Percentiles rank a stretch among this genome's conserved stretches.
phyloP scores from a whole-genome alignment of 92 coral and sea anemone species.

The Diadumene lineata region DNA sequence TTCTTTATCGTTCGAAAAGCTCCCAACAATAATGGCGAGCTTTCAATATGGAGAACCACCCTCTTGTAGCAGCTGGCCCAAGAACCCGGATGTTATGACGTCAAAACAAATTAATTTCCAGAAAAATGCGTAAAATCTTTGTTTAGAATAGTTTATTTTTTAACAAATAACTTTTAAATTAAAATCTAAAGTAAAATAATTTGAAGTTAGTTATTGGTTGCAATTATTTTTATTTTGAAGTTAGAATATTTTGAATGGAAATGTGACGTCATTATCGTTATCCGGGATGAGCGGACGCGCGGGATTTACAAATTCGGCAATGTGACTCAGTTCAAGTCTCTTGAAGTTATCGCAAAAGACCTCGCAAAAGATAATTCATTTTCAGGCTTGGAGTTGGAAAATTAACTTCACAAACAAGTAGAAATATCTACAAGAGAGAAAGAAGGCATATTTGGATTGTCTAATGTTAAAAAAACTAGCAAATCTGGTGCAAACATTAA shows the following conservation, averaged over 20 bases:
- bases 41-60: slow-evolving; percentile 67
- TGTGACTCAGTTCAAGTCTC: too few relatives aligned
- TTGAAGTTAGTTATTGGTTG: background rate
- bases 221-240: background rate
- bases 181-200: too few relatives aligned
- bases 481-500: too few relatives aligned
- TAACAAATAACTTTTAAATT: background rate
- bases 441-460: too few relatives aligned
- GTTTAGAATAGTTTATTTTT: background rate
- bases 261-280: slow-evolving; percentile 19
- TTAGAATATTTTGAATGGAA: background rate
- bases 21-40: slow-evolving; percentile 50
- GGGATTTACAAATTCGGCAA: slow-evolving; percentile 29
- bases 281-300: slow-evolving; percentile 31
- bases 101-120: background rate
- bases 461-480: too few relatives aligned
- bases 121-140: background rate
- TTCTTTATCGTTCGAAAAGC: slow-evolving; percentile 50
- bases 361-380: too few relatives aligned
- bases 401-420: too few relatives aligned
- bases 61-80: slow-evolving; percentile 36
- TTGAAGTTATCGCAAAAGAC: too few relatives aligned
- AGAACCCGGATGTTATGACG: slow-evolving; percentile 55
- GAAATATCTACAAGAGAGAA: too few relatives aligned
- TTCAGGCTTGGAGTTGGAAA: too few relatives aligned